Evolutionary conservation across 53 echinoderm and acorn worm genomes (phyloP).

Genomic region (Paracentrotus lividus): DNA sequence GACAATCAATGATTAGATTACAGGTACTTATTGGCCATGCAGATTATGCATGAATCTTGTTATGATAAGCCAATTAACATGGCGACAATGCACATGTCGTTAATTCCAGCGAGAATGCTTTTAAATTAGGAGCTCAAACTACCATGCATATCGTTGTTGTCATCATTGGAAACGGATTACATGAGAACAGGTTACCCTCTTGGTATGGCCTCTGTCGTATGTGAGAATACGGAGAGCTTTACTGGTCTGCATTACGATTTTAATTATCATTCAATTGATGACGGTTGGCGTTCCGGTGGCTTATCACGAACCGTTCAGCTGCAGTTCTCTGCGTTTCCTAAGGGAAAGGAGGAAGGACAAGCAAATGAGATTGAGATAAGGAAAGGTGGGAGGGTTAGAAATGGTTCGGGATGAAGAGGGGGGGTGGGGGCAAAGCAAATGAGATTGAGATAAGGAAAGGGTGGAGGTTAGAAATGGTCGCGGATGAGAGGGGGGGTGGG

Average conservation of each 20-base stretch:
- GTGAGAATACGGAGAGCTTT: constrained; percentile 29
- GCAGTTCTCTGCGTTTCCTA: constrained; percentile 12
- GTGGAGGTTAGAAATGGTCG: too few species aligned
- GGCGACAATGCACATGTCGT: not conserved
- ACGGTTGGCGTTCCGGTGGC: constrained; percentile 33
- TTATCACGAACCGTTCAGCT: constrained; percentile 58
- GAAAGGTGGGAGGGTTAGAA: not conserved
- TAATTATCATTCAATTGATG: constrained; percentile 67
- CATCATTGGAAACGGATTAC: not conserved
- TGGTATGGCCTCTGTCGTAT: constrained; percentile 10
- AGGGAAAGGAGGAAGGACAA: constrained; percentile 38
- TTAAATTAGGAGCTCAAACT: not conserved
- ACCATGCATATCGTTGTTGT: not conserved
- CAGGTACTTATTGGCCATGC: too few species aligned
- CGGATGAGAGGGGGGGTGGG: not conserved
- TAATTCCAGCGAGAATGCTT: not conserved
- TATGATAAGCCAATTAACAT: not conserved
- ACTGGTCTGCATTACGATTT: constrained; percentile 56
- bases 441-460: not conserved
- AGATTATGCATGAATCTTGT: not conserved
- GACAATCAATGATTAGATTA: too few species aligned
- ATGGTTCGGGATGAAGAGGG: too few species aligned
- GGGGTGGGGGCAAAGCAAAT: not conserved
- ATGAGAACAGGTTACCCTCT: constrained; percentile 40
- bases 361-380: constrained; percentile 47